Evolutionary conservation across 2,113 vertebrate genomes (phyloP).

Genomic region (Chamaea fasciata): DNA sequence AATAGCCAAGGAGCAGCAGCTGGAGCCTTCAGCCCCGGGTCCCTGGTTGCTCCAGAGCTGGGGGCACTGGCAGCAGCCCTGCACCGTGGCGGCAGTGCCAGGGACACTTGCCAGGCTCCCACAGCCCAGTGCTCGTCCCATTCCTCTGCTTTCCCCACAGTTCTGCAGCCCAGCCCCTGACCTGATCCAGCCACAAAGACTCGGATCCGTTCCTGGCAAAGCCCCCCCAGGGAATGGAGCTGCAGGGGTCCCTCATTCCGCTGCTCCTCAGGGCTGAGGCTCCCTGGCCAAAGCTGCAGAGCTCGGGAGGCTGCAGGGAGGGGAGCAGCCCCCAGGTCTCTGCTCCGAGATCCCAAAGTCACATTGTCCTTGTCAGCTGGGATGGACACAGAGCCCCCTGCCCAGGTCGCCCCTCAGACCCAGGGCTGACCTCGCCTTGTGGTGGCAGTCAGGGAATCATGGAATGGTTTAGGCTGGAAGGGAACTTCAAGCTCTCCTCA

Average conservation of each 20-base stretch:
- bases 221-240: neutral
- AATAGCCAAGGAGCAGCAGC: neutral
- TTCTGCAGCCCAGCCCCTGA: neutral
- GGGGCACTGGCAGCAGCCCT: neutral
- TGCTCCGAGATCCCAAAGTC: neutral
- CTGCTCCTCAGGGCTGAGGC: neutral
- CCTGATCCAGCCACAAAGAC: neutral
- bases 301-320: neutral
- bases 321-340: neutral
- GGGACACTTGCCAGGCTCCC: neutral
- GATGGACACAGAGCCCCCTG: neutral
- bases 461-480: neutral
- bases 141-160: fast-evolving
- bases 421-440: neutral
- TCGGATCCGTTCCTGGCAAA: neutral
- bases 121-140: neutral
- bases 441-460: neutral
- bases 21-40: neutral
- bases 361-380: fast-evolving
- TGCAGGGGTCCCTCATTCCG: neutral
- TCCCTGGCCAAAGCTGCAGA: neutral
- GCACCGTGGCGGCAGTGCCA: fast-evolving
- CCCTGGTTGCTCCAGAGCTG: fast-evolving
- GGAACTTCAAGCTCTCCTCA: no score
- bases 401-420: neutral